Base-by-base conservation (phyloP, 2,797 vertebrate species). In the Miichthys miiuy region DNA sequence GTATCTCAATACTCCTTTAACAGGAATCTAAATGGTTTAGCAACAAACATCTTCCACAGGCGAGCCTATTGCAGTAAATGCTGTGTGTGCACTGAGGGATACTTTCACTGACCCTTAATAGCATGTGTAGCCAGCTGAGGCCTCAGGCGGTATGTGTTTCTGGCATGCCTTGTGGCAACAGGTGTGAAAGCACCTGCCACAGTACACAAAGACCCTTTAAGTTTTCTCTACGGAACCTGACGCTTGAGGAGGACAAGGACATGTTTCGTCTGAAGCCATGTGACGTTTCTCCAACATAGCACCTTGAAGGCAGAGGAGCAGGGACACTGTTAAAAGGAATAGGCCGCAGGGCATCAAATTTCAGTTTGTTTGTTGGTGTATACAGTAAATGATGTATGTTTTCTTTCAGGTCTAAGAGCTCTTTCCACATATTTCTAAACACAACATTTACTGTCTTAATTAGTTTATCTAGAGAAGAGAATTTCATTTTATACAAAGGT, bases 181-280 rank as follows among this genome's bases (percentile, higher is more conserved):
- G 88, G 79, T 90, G 88, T 81, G 55, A 71, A 1, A 48, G 44
- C 89, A 86, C 80, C 82, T 83, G 91, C 48, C 51, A 3, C 21
- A 6, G 58, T 51, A 63, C 65, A 87, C 63, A 82, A 72, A 77
- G 44, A 66, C 60, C 20, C 57, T 81, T 72, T 74, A 61, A 67
- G 56, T 56, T 65, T 71, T 64, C 58, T 71, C 23, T 8, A 5
- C 52, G 67, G 50, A 63, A 8, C 10, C 25, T 20, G 0, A 11
- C 4, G 8, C 54, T 5, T 10, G 14, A 7, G 52, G 67, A 34
- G 69, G 30, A 77, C 56, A 0, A 7, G 2, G 30, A 27, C 20
- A 65, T 5, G 0, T 18, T 41, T 63, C 0, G 5, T 42, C 16
- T 34, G 4, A 62, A 57, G 23, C 5, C 0, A 60, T 21, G 47